phyloP scores from a whole-genome alignment of 2,797 vertebrate species.

The Poecilia velifera region DNA sequence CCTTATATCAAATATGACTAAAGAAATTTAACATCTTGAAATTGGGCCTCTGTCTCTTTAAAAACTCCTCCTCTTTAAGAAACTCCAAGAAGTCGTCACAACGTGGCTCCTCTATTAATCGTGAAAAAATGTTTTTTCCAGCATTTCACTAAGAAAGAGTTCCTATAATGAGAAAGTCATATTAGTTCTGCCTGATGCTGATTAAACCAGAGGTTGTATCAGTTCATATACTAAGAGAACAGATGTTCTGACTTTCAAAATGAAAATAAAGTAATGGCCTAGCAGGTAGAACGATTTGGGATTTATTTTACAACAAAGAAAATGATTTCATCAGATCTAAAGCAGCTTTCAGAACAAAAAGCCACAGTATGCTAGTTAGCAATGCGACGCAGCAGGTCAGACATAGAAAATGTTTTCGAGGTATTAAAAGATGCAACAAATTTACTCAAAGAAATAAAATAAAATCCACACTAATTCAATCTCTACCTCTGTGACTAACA shows the following conservation, averaged over 20 bases:
- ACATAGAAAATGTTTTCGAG: slow-evolving; percentile 30
- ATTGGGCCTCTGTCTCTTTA: too few relatives aligned
- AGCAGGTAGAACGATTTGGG: slow-evolving; percentile 17
- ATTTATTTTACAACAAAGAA: slow-evolving; percentile 29
- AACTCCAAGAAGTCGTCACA: too few relatives aligned
- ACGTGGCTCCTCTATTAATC: too few relatives aligned
- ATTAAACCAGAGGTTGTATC: not conserved
- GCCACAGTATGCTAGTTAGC: slow-evolving; percentile 23
- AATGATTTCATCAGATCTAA: slow-evolving; percentile 41
- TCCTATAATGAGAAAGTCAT: not conserved
- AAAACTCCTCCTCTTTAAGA: too few relatives aligned
- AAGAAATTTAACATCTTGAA: too few relatives aligned
- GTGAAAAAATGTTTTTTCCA: too few relatives aligned
- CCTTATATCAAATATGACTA: too few relatives aligned
- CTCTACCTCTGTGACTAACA: not conserved
- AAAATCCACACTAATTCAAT: not conserved
- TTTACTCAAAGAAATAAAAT: not conserved
- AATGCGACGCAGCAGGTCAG: slow-evolving; percentile 16
- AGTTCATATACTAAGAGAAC: not conserved
- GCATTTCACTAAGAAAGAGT: too few relatives aligned
- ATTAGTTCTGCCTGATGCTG: not conserved
- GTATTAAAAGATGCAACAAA: not conserved
- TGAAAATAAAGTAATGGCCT: slow-evolving; percentile 26
- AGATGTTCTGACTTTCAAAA: slow-evolving; percentile 8
- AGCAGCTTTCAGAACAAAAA: slow-evolving; percentile 31